Evolutionary conservation across 2,113 vertebrate genomes (phyloP).

Genomic region (Prionailurus viverrinus): DNA sequence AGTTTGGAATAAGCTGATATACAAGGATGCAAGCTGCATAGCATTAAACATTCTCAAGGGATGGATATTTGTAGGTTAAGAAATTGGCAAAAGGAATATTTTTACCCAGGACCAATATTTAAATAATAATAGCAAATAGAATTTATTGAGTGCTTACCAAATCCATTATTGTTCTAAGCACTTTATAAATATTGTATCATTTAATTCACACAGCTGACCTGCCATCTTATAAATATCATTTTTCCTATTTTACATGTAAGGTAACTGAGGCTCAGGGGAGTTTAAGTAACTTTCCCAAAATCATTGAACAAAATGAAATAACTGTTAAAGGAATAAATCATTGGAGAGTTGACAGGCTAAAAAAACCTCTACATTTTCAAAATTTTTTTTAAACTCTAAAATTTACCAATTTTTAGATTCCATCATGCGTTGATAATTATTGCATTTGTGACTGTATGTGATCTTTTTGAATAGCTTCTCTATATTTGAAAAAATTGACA

Average conservation of each 20-base stretch:
- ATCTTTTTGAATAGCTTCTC: neutral
- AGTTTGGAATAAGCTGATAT: neutral
- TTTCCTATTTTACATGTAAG: neutral
- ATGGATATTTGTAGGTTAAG: neutral
- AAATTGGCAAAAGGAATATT: neutral
- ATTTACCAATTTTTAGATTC: neutral
- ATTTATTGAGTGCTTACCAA: neutral
- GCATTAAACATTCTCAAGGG: neutral
- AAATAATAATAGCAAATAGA: neutral
- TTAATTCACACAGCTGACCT: neutral
- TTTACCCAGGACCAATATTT: neutral
- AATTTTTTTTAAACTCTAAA: neutral
- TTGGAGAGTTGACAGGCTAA: neutral
- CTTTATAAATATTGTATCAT: neutral
- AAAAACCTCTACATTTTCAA: neutral
- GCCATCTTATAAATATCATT: neutral
- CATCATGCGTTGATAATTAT: neutral
- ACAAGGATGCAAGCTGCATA: neutral
- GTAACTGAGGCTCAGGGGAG: neutral
- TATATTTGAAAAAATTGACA: neutral
- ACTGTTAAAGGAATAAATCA: neutral
- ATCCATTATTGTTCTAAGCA: neutral
- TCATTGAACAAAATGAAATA: neutral
- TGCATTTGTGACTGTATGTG: neutral
- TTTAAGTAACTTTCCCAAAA: neutral